phyloP scores from a whole-genome alignment of 2,888 invertebrate genomes.

The Cheilosia vulpina region DNA sequence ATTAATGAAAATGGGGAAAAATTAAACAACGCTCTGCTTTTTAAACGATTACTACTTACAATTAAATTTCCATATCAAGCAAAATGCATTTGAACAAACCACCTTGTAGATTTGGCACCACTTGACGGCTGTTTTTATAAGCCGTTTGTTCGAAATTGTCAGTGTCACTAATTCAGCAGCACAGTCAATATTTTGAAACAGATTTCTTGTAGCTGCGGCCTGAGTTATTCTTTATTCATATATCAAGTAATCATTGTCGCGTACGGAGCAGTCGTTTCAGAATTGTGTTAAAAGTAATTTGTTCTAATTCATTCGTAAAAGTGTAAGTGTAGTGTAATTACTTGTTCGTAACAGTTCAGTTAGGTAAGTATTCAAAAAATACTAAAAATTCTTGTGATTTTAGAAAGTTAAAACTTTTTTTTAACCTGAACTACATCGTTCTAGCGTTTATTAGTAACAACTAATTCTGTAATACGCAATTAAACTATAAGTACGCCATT shows the following conservation, averaged over 20 bases:
- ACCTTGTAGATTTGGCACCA: not conserved
- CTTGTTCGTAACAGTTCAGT: not conserved
- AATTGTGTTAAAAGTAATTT: not conserved
- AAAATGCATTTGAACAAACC: not conserved
- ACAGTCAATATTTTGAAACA: constrained; percentile 4
- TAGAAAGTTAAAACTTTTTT: not conserved
- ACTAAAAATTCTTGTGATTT: not conserved
- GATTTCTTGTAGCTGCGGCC: not conserved
- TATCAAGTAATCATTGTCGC: constrained; percentile 15
- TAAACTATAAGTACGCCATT: constrained; percentile 59
- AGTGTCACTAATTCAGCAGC: constrained; percentile 42
- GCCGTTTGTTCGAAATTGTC: constrained; percentile 17
- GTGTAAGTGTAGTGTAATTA: not conserved
- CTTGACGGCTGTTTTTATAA: not conserved
- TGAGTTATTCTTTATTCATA: too few relatives aligned
- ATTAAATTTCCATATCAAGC: too few relatives aligned
- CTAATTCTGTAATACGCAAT: constrained; percentile 43
- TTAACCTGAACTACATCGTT: not conserved
- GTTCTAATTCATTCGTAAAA: not conserved
- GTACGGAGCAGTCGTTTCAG: constrained; percentile 1
- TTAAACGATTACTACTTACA: too few relatives aligned
- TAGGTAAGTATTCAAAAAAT: constrained; percentile 16
- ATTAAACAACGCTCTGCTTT: too few relatives aligned
- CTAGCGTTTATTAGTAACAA: not conserved
- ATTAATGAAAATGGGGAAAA: too few relatives aligned